Evolutionary conservation across 92 coral and sea anemone species (phyloP).

Genomic region (Bergia sp.): DNA sequence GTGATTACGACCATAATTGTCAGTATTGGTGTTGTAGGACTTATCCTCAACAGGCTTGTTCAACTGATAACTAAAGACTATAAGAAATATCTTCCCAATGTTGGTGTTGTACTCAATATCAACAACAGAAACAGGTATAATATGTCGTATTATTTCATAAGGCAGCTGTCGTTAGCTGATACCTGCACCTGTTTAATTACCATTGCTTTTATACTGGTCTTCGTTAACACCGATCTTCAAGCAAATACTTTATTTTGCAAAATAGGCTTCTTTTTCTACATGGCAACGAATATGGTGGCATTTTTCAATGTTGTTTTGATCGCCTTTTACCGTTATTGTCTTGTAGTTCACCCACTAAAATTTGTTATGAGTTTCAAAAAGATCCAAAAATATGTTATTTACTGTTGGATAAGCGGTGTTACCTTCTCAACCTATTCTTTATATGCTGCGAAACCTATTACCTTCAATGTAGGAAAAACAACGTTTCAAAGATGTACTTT

Average conservation of each 20-base stretch:
- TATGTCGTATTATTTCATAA: conserved; percentile 37
- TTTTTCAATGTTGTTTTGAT: conserved; percentile 8
- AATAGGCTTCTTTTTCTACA: background rate
- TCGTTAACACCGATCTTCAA: background rate
- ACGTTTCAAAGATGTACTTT: background rate
- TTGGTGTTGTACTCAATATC: conserved; percentile 7
- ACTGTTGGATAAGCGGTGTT: conserved; percentile 21
- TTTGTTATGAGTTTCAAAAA: background rate
- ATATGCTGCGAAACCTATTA: background rate
- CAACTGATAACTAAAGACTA: conserved; percentile 29
- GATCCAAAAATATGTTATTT: background rate
- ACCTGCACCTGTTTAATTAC: background rate
- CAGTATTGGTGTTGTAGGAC: background rate
- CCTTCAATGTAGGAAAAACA: background rate
- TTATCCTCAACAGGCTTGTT: conserved; percentile 12
- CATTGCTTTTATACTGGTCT: background rate
- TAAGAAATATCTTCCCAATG: conserved; percentile 26
- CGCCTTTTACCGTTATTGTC: conserved; percentile 24
- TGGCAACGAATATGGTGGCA: background rate
- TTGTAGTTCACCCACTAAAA: conserved; percentile 31
- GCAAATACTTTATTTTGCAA: conserved; percentile 13
- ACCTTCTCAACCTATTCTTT: background rate
- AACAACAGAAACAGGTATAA: conserved; percentile 22
- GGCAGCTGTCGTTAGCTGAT: conserved; percentile 28
- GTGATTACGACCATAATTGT: background rate